Conservation (phyloP, 2,797 vertebrate species). For the Chloroceryle inda region DNA sequence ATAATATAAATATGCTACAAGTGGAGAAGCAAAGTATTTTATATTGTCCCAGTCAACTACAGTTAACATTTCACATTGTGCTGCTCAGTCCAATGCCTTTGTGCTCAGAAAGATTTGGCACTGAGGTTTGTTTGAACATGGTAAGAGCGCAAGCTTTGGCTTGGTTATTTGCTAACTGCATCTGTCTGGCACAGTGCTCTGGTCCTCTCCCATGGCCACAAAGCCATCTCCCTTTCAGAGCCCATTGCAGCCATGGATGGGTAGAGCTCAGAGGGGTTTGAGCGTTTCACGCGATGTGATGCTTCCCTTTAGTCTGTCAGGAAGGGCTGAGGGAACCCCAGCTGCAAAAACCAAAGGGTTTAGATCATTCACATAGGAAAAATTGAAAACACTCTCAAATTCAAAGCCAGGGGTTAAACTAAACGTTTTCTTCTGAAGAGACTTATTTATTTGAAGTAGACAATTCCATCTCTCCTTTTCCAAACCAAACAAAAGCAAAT, state of each 20-base stretch:
- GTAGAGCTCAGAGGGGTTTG: neutral
- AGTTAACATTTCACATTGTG: neutral
- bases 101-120: neutral
- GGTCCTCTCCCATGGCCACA: neutral
- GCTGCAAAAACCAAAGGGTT: neutral
- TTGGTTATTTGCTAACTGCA: neutral
- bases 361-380: slow-evolving; percentile 3
- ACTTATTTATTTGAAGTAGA: neutral
- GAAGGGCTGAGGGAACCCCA: neutral
- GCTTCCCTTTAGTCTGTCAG: neutral
- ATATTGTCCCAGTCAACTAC: neutral
- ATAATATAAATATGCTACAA: neutral
- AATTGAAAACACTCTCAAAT: neutral
- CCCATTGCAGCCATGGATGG: rapidly evolving
- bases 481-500: neutral
- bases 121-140: neutral
- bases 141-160: neutral
- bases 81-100: neutral
- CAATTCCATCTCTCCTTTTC: neutral
- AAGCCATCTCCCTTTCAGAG: neutral
- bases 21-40: neutral
- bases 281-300: neutral
- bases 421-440: neutral
- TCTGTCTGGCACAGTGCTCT: neutral
- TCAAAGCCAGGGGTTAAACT: neutral